phyloP scores from a whole-genome alignment of 2,797 vertebrate species.

The Alauda arvensis region DNA sequence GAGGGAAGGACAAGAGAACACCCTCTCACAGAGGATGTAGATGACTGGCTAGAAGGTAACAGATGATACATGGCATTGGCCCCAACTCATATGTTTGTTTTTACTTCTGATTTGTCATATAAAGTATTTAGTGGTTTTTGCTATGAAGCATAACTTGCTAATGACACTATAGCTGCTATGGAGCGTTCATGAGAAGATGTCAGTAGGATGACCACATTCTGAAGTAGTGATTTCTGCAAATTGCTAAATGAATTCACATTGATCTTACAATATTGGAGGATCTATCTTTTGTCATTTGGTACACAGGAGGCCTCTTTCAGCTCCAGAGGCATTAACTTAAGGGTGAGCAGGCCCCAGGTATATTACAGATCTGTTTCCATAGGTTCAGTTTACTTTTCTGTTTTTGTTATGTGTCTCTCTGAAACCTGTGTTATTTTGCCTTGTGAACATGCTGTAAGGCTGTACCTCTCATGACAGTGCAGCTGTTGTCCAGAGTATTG shows the following conservation, averaged over 20 bases:
- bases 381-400: neutral
- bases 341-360: neutral
- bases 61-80: neutral
- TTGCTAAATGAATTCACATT: neutral
- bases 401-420: neutral
- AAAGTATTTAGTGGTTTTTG: neutral
- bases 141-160: neutral
- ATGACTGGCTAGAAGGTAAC: neutral
- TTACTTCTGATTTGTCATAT: neutral
- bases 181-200: neutral
- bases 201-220: neutral
- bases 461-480: neutral
- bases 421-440: neutral
- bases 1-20: neutral
- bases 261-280: neutral
- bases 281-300: neutral
- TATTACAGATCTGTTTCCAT: neutral
- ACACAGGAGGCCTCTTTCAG: neutral
- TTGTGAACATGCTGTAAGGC: neutral
- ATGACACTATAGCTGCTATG: neutral
- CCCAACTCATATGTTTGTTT: neutral
- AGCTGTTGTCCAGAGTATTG: neutral
- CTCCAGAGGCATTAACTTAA: neutral
- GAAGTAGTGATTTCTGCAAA: neutral
- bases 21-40: neutral